Evolutionary conservation across 2,113 vertebrate genomes (phyloP).

Genomic region (Tursiops truncatus): DNA sequence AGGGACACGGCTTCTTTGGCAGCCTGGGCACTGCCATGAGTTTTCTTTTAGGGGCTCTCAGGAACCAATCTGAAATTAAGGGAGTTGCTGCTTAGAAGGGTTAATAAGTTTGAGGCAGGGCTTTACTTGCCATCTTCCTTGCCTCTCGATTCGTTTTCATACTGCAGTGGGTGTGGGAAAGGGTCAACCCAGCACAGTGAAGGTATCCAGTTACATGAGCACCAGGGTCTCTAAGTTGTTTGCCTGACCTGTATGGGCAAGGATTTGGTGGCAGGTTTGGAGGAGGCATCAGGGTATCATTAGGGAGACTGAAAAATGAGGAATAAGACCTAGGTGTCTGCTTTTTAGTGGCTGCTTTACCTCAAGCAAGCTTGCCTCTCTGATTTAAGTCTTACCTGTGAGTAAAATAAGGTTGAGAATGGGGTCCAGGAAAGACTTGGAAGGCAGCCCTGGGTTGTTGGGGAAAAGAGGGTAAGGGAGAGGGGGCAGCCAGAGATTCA

Average conservation of each 20-base stretch:
- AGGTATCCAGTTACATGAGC: neutral
- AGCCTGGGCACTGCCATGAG: neutral
- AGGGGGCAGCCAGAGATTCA: neutral
- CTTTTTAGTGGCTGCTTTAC: neutral
- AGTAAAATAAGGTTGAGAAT: neutral
- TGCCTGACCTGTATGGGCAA: neutral
- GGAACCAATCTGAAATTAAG: slow-evolving; percentile 67
- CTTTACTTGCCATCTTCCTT: neutral
- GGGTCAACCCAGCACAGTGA: neutral
- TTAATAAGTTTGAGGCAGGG: neutral
- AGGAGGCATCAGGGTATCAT: neutral
- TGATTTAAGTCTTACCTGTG: neutral
- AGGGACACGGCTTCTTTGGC: slow-evolving; percentile 65
- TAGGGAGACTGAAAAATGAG: neutral
- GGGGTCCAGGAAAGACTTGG: neutral
- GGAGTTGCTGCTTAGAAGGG: neutral
- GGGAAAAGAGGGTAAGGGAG: neutral
- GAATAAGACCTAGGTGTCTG: neutral
- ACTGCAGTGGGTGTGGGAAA: neutral
- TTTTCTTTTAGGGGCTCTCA: slow-evolving; percentile 47
- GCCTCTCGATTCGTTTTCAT: neutral
- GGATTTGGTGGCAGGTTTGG: slow-evolving; percentile 12
- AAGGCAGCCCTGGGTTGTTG: neutral
- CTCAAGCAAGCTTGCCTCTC: neutral
- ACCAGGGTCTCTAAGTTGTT: neutral